These are phyloP conservation scores for Drosophila pegasa DNA, from an alignment of 2,888 invertebrate genomes.

Conservation along the genomic window DNA sequence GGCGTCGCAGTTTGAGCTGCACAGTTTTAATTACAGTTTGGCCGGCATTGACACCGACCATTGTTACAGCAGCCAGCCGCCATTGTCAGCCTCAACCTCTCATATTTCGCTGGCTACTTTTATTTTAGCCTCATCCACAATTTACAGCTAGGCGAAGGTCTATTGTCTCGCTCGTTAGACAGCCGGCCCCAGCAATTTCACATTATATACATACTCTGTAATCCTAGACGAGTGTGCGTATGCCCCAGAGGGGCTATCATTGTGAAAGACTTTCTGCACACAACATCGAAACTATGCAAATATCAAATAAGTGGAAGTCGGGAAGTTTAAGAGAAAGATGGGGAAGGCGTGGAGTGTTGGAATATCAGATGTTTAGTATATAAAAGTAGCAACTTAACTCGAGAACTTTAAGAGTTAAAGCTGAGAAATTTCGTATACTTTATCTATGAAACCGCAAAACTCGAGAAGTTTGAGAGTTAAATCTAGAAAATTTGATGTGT, in stretches of 20 bases:
- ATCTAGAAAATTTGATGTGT: no score
- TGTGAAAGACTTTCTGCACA: neutral
- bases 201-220: constrained; percentile 25
- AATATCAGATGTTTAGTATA: no score
- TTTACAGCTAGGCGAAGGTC: constrained; percentile 66
- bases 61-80: constrained; percentile 40
- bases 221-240: neutral
- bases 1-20: constrained; percentile 56
- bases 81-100: constrained; percentile 21
- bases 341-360: no score
- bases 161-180: constrained; percentile 73
- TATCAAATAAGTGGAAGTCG: neutral
- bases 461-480: no score
- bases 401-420: neutral
- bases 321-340: no score
- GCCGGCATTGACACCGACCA: constrained; percentile 23
- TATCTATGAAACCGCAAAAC: no score
- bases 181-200: constrained; percentile 46
- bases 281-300: neutral
- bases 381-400: no score
- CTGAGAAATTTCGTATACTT: neutral
- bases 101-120: constrained; percentile 48
- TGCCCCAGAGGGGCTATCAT: neutral
- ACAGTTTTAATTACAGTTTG: constrained; percentile 75
- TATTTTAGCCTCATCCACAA: constrained; percentile 59